A percentile compares a stretch with the other conserved stretches of the same genome.
Conservation (phyloP, 2,797 vertebrate species). For the Salmo trutta region DNA sequence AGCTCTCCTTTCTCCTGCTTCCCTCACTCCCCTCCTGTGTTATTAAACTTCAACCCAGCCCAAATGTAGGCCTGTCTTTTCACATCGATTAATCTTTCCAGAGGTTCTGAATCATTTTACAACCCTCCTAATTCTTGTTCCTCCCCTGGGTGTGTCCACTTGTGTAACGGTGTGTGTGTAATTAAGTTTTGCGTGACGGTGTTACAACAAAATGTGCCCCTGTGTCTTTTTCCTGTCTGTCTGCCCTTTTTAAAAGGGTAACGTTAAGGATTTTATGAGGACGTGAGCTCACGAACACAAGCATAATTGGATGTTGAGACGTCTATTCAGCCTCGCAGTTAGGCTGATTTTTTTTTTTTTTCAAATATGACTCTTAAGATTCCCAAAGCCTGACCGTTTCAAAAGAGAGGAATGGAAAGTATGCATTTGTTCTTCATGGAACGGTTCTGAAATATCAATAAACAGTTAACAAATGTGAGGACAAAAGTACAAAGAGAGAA, state of each 20-base stretch:
- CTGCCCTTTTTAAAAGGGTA: neutral
- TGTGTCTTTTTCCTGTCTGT: neutral
- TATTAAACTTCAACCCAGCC: conserved; percentile 19
- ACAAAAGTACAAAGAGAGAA: neutral
- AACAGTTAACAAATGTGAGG: neutral
- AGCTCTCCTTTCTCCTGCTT: neutral
- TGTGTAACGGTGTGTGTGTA: neutral
- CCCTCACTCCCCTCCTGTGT: neutral
- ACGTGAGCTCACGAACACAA: neutral
- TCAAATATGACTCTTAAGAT: neutral
- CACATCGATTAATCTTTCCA: neutral
- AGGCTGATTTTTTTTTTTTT: neutral
- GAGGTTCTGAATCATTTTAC: neutral
- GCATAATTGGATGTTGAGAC: neutral
- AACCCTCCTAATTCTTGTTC: neutral
- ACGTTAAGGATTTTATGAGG: neutral
- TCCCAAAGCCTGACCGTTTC: neutral
- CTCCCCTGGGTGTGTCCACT: neutral
- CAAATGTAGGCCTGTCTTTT: conserved; percentile 13
- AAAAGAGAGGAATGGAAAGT: neutral
- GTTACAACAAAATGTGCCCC: neutral
- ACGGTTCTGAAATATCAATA: neutral
- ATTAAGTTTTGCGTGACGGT: neutral
- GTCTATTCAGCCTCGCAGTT: neutral
- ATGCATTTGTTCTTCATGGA: neutral